Percentiles rank a stretch among this genome's conserved stretches.
phyloP scores from a whole-genome alignment of 2,888 invertebrate genomes.

The Nemotelus pantherinus region DNA sequence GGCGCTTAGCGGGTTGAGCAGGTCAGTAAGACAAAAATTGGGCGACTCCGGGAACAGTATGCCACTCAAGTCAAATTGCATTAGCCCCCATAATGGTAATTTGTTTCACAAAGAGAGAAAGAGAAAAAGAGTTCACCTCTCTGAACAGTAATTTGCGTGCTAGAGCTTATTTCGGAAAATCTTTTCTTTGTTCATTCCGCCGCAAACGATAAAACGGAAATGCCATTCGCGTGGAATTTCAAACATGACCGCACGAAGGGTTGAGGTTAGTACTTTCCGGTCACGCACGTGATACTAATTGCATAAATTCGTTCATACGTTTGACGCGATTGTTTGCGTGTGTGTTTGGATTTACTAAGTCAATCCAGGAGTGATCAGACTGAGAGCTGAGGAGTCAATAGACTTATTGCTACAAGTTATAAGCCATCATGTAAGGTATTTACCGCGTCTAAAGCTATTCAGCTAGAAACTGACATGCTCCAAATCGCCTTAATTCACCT shows the following conservation, averaged over 20 bases:
- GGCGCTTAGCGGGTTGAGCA: too few relatives aligned
- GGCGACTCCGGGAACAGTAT: neutral
- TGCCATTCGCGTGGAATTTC: neutral
- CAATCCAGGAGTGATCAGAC: too few relatives aligned
- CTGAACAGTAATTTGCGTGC: neutral
- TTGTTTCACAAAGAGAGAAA: neutral
- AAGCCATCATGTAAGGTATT: too few relatives aligned
- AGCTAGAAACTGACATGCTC: too few relatives aligned
- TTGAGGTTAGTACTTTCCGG: neutral
- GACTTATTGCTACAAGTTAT: too few relatives aligned
- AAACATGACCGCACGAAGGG: neutral
- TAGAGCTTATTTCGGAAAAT: neutral
- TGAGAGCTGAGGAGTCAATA: too few relatives aligned
- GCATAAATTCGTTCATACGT: neutral
- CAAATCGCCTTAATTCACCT: too few relatives aligned
- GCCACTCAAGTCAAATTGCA: neutral
- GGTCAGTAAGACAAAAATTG: too few relatives aligned
- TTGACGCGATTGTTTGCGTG: too few relatives aligned
- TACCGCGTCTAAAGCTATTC: too few relatives aligned
- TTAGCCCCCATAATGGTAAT: neutral
- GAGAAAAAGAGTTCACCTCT: neutral
- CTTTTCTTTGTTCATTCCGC: neutral
- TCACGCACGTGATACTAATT: constrained; percentile 26
- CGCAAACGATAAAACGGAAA: neutral
- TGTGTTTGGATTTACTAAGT: too few relatives aligned